These are phyloP conservation scores for Stenolophus ochropezus DNA, from an alignment of 2,888 invertebrate genomes.

Conservation along the genomic window DNA sequence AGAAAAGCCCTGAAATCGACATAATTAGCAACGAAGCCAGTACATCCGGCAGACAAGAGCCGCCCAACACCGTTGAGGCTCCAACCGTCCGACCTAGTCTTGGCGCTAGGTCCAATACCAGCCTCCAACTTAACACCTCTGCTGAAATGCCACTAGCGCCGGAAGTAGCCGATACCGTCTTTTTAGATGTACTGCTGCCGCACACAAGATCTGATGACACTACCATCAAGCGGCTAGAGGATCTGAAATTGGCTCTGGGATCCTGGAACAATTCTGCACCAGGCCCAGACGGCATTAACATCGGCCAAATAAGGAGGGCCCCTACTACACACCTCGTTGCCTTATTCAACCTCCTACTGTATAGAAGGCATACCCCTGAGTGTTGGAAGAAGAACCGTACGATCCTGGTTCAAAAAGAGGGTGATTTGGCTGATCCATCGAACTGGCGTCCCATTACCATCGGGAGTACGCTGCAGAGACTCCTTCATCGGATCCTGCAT, in stretches of 20 bases:
- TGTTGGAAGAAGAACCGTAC: constrained; percentile 60
- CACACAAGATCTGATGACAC: not conserved
- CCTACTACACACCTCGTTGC: not conserved
- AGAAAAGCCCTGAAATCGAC: too few relatives aligned
- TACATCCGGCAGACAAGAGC: not conserved
- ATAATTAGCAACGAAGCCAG: not conserved
- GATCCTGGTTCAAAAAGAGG: constrained; percentile 61
- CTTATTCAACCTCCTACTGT: constrained; percentile 61
- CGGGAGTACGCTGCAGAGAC: constrained; percentile 62
- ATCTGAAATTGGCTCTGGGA: not conserved
- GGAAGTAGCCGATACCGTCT: too few relatives aligned
- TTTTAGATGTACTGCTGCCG: not conserved
- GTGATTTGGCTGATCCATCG: constrained; percentile 2
- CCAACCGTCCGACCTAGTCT: not conserved
- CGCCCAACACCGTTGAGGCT: not conserved
- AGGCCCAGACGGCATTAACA: constrained; percentile 54
- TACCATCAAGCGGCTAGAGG: not conserved
- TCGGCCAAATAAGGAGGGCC: constrained; percentile 22
- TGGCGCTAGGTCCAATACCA: not conserved
- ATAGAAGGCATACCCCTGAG: constrained; percentile 54
- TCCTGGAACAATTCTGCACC: constrained; percentile 39
- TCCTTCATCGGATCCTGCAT: constrained; percentile 65
- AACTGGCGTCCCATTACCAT: constrained; percentile 42
- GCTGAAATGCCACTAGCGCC: too few relatives aligned
- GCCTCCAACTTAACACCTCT: not conserved